A percentile compares a stretch with the other conserved stretches of the same genome.
Conservation (phyloP, 2,888 invertebrate species). For the Trachelus tabidus region DNA sequence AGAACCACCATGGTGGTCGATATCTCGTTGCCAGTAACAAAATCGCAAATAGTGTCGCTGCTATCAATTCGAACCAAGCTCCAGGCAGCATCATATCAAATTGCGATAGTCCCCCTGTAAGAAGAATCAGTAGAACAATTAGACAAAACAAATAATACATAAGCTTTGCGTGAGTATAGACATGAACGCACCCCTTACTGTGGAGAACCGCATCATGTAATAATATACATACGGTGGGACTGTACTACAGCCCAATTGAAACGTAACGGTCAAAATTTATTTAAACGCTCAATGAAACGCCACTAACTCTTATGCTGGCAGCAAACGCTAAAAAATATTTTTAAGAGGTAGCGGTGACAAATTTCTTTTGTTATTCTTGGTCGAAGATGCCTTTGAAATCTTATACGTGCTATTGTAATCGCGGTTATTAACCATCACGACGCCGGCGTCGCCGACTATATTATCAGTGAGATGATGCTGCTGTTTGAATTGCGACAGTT, state of each 20-base stretch:
- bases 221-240: background rate
- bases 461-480: conserved; percentile 1
- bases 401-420: background rate
- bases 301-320: background rate
- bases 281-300: too few species aligned
- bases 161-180: background rate
- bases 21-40: conserved; percentile 54
- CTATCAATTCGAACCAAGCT: conserved; percentile 57
- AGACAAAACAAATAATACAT: background rate
- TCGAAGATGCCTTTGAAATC: background rate
- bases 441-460: background rate
- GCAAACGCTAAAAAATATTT: background rate
- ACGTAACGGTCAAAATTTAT: background rate
- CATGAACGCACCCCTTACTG: background rate
- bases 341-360: background rate
- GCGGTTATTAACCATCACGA: background rate
- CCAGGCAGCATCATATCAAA: conserved; percentile 47
- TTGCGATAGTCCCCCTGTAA: background rate
- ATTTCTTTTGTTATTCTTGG: background rate
- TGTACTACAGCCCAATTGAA: background rate
- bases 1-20: conserved; percentile 58
- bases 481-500: background rate
- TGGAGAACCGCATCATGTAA: background rate
- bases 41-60: conserved; percentile 48
- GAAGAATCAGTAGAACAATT: background rate